Percentiles rank a stretch among this genome's conserved stretches.
phyloP scores from a whole-genome alignment of 30 jellyfish, hydroid and myxozoan genomes.

The Pelagia noctiluca region DNA sequence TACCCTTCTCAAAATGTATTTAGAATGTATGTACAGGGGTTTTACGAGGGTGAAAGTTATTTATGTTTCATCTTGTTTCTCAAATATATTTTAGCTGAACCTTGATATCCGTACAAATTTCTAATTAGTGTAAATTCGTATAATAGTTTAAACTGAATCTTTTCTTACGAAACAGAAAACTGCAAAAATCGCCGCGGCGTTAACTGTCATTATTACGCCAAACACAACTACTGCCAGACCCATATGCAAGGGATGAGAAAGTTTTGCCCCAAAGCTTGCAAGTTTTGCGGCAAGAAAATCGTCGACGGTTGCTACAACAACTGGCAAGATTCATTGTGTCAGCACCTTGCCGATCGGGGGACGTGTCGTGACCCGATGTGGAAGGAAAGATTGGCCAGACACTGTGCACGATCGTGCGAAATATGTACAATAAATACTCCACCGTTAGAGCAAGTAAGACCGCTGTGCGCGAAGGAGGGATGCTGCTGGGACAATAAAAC shows the following conservation, averaged over 20 bases:
- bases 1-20: no score
- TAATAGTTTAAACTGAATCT: not conserved
- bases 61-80: no score
- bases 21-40: no score
- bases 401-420: slow-evolving; percentile 70
- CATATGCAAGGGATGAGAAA: slow-evolving; percentile 41
- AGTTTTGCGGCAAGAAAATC: slow-evolving; percentile 62
- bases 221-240: slow-evolving; percentile 38
- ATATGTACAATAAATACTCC: slow-evolving; percentile 52
- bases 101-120: not conserved
- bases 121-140: not conserved
- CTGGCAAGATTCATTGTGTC: slow-evolving; percentile 52
- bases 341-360: slow-evolving; percentile 33
- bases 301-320: slow-evolving; percentile 57
- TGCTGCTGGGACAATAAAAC: slow-evolving; percentile 83
- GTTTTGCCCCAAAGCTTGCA: slow-evolving; percentile 69
- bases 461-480: slow-evolving; percentile 62
- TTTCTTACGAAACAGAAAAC: slow-evolving; percentile 44
- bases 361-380: slow-evolving; percentile 23
- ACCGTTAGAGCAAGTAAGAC: slow-evolving; percentile 20
- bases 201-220: slow-evolving; percentile 59
- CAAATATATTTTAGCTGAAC: not conserved
- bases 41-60: no score
- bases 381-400: slow-evolving; percentile 34
- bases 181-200: slow-evolving; percentile 39